These are phyloP conservation scores for Loriculus beryllinus DNA, from an alignment of 2,797 vertebrate genomes.

Conservation along the genomic window DNA sequence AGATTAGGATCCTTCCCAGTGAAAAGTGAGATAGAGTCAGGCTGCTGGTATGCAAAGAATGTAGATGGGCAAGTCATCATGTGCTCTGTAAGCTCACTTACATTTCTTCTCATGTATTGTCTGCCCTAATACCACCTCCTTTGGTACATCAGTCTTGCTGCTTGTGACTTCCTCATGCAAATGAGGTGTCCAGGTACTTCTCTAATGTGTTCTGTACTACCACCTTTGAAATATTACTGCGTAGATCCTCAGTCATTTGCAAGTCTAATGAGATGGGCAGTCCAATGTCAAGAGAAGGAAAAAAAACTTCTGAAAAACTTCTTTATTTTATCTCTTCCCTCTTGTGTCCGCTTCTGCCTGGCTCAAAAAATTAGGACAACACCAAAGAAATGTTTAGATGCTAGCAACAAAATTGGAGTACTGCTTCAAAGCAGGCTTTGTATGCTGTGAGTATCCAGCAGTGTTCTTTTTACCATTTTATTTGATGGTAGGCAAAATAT, in stretches of 20 bases:
- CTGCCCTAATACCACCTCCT: not conserved
- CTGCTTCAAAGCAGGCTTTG: not conserved
- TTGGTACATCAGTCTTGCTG: not conserved
- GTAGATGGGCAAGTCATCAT: not conserved
- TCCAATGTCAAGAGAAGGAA: not conserved
- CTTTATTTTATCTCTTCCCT: not conserved
- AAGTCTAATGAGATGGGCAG: not conserved
- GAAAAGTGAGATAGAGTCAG: not conserved
- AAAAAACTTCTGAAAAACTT: not conserved
- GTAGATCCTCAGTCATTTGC: not conserved
- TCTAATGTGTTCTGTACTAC: not conserved
- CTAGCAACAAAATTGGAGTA: not conserved
- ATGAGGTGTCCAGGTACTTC: not conserved
- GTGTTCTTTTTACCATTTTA: not conserved
- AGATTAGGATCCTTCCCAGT: not conserved
- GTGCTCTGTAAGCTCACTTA: not conserved
- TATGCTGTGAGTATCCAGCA: not conserved
- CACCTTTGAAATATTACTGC: not conserved
- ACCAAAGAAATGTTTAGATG: not conserved
- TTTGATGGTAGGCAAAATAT: not conserved
- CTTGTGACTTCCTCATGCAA: not conserved
- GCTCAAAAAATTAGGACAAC: not conserved
- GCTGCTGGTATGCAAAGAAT: not conserved
- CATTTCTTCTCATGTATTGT: not conserved
- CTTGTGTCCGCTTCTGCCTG: not conserved